Conservation (phyloP, 2,888 invertebrate genomes). For the Epistrophe grossulariae region DNA sequence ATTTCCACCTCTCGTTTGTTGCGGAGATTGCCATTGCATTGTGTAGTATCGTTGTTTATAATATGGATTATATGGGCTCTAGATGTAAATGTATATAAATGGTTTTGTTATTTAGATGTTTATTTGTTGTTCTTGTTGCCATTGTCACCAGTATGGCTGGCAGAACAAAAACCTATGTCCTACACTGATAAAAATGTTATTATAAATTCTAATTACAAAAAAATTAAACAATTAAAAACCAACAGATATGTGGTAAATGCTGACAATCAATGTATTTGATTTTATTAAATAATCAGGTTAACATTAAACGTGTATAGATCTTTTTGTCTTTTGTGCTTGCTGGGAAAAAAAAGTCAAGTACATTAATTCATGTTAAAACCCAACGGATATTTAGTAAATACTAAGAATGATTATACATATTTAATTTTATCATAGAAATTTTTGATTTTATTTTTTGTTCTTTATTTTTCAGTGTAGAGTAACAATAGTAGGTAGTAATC, state of each 20-base stretch:
- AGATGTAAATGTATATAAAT: neutral
- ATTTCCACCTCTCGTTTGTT: conserved; percentile 49
- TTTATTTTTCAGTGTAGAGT: conserved; percentile 8
- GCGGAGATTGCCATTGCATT: neutral
- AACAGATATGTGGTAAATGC: too few relatives aligned
- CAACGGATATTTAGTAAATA: too few relatives aligned
- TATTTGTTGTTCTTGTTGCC: neutral
- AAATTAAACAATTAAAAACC: too few relatives aligned
- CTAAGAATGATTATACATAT: too few relatives aligned
- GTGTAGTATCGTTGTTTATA: conserved; percentile 15
- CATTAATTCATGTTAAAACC: too few relatives aligned
- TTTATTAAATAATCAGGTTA: too few relatives aligned
- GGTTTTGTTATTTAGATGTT: neutral
- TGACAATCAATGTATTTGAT: too few relatives aligned
- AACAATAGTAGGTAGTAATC: conserved; percentile 2
- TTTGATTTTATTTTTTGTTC: neutral
- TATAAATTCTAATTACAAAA: too few relatives aligned
- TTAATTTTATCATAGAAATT: too few relatives aligned
- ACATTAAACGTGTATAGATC: too few relatives aligned
- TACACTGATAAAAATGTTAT: neutral
- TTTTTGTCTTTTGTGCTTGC: too few relatives aligned
- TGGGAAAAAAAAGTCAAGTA: too few relatives aligned
- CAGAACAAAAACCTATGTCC: neutral
- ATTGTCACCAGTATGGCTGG: conserved; percentile 1
- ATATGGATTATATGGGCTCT: conserved; percentile 9